Evolutionary conservation across 2,888 invertebrate species (phyloP).

Genomic region (Elmis aenea): DNA sequence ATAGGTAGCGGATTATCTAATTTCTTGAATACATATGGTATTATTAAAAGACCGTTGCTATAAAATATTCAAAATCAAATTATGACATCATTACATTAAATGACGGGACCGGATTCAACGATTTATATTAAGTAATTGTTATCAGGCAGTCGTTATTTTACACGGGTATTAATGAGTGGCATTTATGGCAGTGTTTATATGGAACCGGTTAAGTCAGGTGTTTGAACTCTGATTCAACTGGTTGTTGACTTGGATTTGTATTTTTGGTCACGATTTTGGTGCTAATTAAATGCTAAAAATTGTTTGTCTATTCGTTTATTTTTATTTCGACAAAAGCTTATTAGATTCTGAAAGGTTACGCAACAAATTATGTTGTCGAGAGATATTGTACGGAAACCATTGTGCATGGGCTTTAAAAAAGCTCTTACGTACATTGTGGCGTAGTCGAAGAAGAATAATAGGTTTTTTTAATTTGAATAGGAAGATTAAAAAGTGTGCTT

Average conservation of each 20-base stretch:
- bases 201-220: constrained; percentile 26
- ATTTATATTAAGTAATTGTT: constrained; percentile 29
- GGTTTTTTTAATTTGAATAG: constrained; percentile 41
- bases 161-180: constrained; percentile 28
- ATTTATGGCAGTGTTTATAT: constrained; percentile 27
- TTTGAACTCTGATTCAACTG: constrained; percentile 22
- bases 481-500: constrained; percentile 38
- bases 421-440: too few relatives aligned
- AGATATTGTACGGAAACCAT: too few relatives aligned
- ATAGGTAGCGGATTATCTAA: too few relatives aligned
- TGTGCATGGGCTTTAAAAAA: neutral
- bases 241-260: constrained; percentile 23
- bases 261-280: constrained; percentile 20
- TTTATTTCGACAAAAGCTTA: too few relatives aligned
- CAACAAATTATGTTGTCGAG: too few relatives aligned
- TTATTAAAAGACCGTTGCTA: constrained; percentile 11
- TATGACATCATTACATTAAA: constrained; percentile 21
- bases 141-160: constrained; percentile 26
- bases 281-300: constrained; percentile 19
- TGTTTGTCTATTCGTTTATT: constrained; percentile 7
- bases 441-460: constrained; percentile 32
- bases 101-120: constrained; percentile 18
- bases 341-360: too few relatives aligned
- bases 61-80: constrained; percentile 16
- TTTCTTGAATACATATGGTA: constrained; percentile 6